These are phyloP conservation scores for Maccullochella peelii DNA, from an alignment of 2,113 vertebrate genomes.

Conservation along the genomic window DNA sequence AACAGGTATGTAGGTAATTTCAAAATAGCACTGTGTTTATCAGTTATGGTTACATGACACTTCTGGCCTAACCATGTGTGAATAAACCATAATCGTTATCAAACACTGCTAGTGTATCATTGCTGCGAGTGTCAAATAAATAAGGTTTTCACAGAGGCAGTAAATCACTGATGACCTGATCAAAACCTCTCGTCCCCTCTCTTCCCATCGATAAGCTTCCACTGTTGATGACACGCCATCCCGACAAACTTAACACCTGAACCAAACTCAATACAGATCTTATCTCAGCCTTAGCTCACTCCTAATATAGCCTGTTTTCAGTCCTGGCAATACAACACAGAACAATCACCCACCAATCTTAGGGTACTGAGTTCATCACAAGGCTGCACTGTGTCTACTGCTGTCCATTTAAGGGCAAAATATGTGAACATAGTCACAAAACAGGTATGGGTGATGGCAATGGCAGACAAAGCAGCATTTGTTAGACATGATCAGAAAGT, in stretches of 20 bases:
- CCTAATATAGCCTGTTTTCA: constrained; percentile 61
- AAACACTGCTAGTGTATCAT: not conserved
- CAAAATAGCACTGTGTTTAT: not conserved
- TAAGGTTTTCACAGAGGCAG: not conserved
- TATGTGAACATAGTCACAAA: constrained; percentile 21
- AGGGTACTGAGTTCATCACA: constrained; percentile 30
- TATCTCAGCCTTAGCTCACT: constrained; percentile 45
- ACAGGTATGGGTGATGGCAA: not conserved
- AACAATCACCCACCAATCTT: constrained; percentile 26
- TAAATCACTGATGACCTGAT: not conserved
- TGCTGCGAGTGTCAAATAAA: not conserved
- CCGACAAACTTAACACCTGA: constrained; percentile 35
- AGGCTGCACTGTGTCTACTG: constrained; percentile 12
- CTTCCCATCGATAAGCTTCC: constrained; percentile 9
- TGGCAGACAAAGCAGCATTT: not conserved
- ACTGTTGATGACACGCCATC: constrained; percentile 8
- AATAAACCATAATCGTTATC: not conserved
- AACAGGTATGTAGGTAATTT: not conserved
- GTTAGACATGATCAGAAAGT: not conserved
- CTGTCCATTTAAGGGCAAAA: constrained; percentile 62
- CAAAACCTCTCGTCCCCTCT: not conserved
- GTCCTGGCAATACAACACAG: constrained; percentile 26
- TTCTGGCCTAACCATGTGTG: not conserved
- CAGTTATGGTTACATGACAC: not conserved
- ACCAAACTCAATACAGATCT: constrained; percentile 42